Conservation (phyloP, 2,888 invertebrate genomes). For the Tenthredo amoena region DNA sequence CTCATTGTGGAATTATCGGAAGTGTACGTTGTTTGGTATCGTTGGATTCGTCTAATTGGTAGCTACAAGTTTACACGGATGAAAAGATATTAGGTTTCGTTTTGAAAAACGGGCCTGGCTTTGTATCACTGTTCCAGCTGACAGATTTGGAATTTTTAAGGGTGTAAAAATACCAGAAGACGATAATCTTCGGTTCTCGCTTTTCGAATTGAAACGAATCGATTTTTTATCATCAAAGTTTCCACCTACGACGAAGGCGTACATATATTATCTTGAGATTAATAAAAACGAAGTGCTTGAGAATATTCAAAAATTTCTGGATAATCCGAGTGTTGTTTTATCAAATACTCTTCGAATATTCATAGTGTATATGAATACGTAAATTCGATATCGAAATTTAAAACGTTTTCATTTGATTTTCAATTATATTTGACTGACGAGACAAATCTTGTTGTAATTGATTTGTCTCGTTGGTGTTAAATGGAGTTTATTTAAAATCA, state of each 20-base stretch:
- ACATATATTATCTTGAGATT: background rate
- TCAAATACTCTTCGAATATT: background rate
- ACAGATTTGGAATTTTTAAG: background rate
- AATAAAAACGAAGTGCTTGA: background rate
- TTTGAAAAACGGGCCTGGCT: no score
- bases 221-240: background rate
- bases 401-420: no score
- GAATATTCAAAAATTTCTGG: background rate
- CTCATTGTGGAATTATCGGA: background rate
- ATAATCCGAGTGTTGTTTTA: background rate
- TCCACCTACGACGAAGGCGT: no score
- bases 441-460: background rate
- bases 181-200: background rate
- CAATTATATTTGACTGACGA: background rate
- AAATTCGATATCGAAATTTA: no score
- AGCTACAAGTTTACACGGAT: background rate
- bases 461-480: background rate
- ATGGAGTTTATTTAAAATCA: background rate
- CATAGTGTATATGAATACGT: background rate
- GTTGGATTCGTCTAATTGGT: background rate
- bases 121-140: background rate
- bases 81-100: background rate
- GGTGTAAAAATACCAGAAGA: background rate
- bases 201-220: background rate
- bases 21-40: slow-evolving; percentile 14